Base-by-base conservation (phyloP, 1,140 invertebrate genomes). In the Aphelinus atriplicis region DNA sequence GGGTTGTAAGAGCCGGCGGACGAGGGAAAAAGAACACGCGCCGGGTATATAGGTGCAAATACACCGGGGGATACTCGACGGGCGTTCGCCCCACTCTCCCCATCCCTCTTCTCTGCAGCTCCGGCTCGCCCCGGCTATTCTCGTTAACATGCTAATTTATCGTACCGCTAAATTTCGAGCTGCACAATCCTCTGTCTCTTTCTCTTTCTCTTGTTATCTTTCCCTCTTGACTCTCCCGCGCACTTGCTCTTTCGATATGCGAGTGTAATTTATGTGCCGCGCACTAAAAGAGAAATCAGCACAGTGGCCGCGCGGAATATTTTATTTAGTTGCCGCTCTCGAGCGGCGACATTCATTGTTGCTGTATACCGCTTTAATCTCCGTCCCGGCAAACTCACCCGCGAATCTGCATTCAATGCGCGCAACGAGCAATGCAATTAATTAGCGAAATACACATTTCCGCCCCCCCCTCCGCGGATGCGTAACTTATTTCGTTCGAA, bases 121-220 rank as follows among this genome's bases (percentile, higher is more conserved):
- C 51, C 51, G 9, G 4, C 67, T 78, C 78, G 6, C 51, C 6
- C 51, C 57, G 53, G 55, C 71, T 73, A 77, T 77, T 77, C 84
- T 86, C 83, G 83, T 86, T 86, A 87, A 82, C 81, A 85, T 85
- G 83, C 80, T 85, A 84, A 86, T 87, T 86, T 85, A 86, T 84
- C 81, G 81, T 80, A 77, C 79, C 80, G 79, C 84, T 83, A 82
- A 84, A 84, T 84, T 83, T 83, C 79, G 73, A 73, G 77, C 80
- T 73, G 75, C 70, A 60, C 68, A 58, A 9, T 68, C 4, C 56
- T 48, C 61, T 46, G n/a, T 48, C 50, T 77, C 63, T 48, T 56
- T 3, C 42, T 3, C 61, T 56, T 48, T 45, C 56, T 69, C 70
- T 76, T 53, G 46, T 53, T 62, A 70, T 71, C 67, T 58, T 56